Percentiles rank a stretch among this genome's conserved stretches.
These are phyloP conservation scores for Otolemur crassicaudatus DNA, from an alignment of 2,797 vertebrate species.

Conservation along the genomic window DNA sequence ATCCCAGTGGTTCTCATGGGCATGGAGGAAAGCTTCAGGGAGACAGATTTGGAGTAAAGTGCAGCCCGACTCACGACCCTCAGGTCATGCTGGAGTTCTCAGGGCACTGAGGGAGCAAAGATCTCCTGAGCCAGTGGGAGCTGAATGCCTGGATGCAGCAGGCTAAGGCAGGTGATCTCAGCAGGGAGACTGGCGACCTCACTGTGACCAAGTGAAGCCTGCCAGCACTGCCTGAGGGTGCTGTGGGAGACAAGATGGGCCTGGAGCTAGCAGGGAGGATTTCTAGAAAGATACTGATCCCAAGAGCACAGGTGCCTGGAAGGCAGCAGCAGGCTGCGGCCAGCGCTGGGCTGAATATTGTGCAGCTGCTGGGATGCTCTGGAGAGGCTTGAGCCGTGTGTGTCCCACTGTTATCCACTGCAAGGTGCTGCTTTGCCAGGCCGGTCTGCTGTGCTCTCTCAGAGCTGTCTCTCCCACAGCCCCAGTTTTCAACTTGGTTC, in stretches of 20 bases:
- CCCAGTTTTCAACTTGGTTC: not conserved
- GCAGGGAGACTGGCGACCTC: not conserved
- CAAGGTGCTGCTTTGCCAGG: fast-evolving
- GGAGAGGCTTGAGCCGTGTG: not conserved
- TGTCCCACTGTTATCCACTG: too few relatives aligned
- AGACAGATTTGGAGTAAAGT: not conserved
- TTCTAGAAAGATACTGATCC: not conserved
- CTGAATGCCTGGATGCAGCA: not conserved
- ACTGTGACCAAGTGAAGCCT: fast-evolving
- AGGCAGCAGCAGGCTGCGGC: fast-evolving
- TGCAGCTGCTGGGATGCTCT: not conserved
- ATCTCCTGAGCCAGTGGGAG: not conserved
- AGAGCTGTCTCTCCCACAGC: not conserved
- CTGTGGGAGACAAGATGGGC: too few relatives aligned
- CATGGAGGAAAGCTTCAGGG: not conserved
- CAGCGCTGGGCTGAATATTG: fast-evolving
- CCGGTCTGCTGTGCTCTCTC: not conserved
- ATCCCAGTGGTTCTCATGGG: not conserved
- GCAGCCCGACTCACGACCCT: not conserved
- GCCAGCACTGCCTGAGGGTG: not conserved
- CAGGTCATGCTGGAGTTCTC: not conserved
- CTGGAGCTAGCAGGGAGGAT: not conserved
- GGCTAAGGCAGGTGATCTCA: not conserved
- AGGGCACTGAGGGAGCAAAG: not conserved
- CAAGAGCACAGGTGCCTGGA: not conserved